phyloP scores from a whole-genome alignment of 1,140 invertebrate genomes.

The Penaeus chinensis region DNA sequence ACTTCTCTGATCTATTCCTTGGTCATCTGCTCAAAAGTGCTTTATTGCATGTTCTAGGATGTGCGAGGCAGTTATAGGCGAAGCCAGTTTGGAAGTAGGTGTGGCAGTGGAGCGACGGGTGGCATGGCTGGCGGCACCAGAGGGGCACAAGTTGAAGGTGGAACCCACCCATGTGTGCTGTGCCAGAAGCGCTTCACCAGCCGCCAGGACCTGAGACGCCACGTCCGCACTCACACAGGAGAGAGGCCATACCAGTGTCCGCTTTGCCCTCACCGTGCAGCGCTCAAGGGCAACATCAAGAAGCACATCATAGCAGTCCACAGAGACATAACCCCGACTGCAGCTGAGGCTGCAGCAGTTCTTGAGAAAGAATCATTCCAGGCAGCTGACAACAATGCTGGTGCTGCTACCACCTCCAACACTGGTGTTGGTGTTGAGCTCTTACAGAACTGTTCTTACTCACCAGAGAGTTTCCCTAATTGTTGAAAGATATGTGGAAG shows the following conservation, averaged over 20 bases:
- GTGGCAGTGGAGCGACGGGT: constrained; percentile 16
- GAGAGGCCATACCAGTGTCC: constrained; percentile 55
- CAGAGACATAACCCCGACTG: constrained; percentile 27
- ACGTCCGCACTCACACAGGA: constrained; percentile 50
- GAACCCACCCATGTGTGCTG: constrained; percentile 39
- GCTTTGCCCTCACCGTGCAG: constrained; percentile 47
- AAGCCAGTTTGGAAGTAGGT: constrained; percentile 28
- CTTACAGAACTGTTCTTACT: too few species aligned
- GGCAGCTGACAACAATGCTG: neutral
- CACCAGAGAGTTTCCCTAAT: too few species aligned
- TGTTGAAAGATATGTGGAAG: too few species aligned
- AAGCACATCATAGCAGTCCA: constrained; percentile 52
- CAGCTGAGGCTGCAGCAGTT: constrained; percentile 6
- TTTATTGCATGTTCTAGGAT: constrained; percentile 46
- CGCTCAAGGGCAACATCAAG: constrained; percentile 56
- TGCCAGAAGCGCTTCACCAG: constrained; percentile 57
- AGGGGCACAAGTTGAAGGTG: constrained; percentile 22
- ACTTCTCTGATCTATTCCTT: constrained; percentile 11
- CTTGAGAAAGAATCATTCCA: constrained; percentile 1
- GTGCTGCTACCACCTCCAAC: too few species aligned
- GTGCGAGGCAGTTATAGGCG: constrained; percentile 49
- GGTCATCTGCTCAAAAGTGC: constrained; percentile 32
- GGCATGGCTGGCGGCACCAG: neutral
- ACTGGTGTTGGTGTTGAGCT: too few species aligned
- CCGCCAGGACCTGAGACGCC: constrained; percentile 46